A percentile compares a stretch with the other conserved stretches of the same genome.
Conservation (phyloP, 2,888 invertebrate species). For the Aphodius granarius region DNA sequence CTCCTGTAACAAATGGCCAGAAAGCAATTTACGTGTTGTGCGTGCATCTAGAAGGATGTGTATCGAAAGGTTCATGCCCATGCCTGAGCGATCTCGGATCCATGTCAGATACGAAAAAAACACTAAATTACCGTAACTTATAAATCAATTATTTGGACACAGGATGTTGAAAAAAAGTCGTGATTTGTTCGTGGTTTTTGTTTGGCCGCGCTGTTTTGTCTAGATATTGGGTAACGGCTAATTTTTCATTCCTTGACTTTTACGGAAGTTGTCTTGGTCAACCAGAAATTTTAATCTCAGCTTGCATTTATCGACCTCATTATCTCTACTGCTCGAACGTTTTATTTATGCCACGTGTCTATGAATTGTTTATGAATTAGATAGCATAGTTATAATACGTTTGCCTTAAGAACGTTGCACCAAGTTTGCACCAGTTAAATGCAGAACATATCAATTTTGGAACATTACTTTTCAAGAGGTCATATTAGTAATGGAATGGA, state of each 20-base stretch:
- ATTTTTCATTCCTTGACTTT: background rate
- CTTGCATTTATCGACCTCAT: background rate
- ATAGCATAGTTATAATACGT: no score
- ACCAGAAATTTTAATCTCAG: background rate
- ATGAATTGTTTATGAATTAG: no score
- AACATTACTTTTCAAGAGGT: no score
- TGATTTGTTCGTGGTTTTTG: background rate
- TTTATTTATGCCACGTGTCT: no score
- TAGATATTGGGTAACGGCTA: background rate
- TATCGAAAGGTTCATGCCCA: background rate
- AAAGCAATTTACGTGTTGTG: background rate
- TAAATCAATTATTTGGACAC: constrained; percentile 10
- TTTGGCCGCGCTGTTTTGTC: background rate
- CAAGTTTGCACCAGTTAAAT: no score
- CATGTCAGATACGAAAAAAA: background rate
- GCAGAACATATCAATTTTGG: no score
- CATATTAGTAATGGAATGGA: no score
- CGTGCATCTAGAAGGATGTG: background rate
- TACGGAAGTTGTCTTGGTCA: background rate
- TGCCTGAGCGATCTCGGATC: constrained; percentile 4
- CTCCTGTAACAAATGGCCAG: constrained; percentile 8
- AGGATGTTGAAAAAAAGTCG: constrained; percentile 6
- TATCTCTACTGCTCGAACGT: no score
- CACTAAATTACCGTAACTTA: constrained; percentile 3
- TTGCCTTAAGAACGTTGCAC: no score